These are phyloP conservation scores for Triplophysa tibetana DNA, from an alignment of 2,113 vertebrate species.

Conservation along the genomic window DNA sequence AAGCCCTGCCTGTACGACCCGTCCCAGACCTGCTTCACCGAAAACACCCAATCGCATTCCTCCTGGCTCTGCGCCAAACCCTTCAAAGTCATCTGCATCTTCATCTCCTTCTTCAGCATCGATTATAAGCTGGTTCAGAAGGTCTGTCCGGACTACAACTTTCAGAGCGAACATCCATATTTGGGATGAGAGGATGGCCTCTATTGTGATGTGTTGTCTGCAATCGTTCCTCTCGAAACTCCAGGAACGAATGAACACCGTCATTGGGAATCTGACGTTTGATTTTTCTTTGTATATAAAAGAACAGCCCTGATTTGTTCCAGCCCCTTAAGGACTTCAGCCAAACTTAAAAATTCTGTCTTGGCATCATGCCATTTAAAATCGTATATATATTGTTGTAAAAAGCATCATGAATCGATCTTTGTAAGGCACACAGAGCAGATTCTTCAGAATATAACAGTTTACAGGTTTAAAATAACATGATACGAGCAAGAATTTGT, in stretches of 20 bases:
- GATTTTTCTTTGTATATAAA: constrained; percentile 71
- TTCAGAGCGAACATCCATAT: constrained; percentile 94
- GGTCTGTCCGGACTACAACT: constrained; percentile 98
- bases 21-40: constrained; percentile 92
- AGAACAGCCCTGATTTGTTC: constrained; percentile 65
- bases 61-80: constrained; percentile 97
- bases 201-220: constrained; percentile 37
- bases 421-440: too few species aligned
- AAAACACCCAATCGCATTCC: constrained; percentile 94
- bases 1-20: constrained; percentile 95
- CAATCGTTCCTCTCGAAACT: background rate
- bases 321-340: background rate
- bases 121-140: constrained; percentile 99
- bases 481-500: constrained; percentile 61
- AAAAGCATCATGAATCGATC: too few species aligned
- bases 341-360: background rate
- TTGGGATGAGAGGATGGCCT: constrained; percentile 76
- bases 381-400: too few species aligned
- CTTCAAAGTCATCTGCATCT: constrained; percentile 99
- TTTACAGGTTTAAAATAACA: background rate
- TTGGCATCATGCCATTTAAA: too few species aligned
- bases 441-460: background rate
- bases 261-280: background rate
- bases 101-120: constrained; percentile 97
- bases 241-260: background rate